phyloP scores from a whole-genome alignment of 2,888 invertebrate species.

The Melanostoma scalare region DNA sequence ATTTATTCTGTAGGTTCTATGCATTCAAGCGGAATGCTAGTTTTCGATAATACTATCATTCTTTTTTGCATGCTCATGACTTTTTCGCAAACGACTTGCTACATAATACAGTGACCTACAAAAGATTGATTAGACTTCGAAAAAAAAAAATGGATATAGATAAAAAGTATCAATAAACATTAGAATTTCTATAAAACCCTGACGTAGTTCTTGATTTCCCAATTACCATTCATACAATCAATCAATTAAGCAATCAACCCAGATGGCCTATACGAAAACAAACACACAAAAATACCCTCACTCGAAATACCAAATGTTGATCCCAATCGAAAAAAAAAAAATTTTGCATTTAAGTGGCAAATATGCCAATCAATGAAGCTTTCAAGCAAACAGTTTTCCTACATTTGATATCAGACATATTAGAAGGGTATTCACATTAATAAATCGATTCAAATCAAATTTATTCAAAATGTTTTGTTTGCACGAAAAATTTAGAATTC shows the following conservation, averaged over 20 bases:
- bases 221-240: conserved; percentile 13
- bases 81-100: too few relatives aligned
- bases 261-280: conserved; percentile 18
- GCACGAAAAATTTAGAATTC: too few relatives aligned
- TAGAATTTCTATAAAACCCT: too few relatives aligned
- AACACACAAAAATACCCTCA: neutral
- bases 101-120: too few relatives aligned
- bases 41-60: too few relatives aligned
- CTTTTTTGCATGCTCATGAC: too few relatives aligned
- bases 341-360: conserved; percentile 27
- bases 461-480: conserved; percentile 57
- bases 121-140: too few relatives aligned
- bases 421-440: conserved; percentile 56
- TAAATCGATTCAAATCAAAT: conserved; percentile 59
- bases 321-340: conserved; percentile 12
- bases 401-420: conserved; percentile 32
- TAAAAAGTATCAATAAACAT: too few relatives aligned
- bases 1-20: too few relatives aligned
- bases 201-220: too few relatives aligned
- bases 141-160: too few relatives aligned
- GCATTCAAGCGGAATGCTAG: too few relatives aligned
- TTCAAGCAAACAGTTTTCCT: neutral
- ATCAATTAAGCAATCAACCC: conserved; percentile 20
- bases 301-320: neutral
- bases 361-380: conserved; percentile 28